These are phyloP conservation scores for Tinea trinotella DNA, from an alignment of 2,888 invertebrate species.

Conservation along the genomic window DNA sequence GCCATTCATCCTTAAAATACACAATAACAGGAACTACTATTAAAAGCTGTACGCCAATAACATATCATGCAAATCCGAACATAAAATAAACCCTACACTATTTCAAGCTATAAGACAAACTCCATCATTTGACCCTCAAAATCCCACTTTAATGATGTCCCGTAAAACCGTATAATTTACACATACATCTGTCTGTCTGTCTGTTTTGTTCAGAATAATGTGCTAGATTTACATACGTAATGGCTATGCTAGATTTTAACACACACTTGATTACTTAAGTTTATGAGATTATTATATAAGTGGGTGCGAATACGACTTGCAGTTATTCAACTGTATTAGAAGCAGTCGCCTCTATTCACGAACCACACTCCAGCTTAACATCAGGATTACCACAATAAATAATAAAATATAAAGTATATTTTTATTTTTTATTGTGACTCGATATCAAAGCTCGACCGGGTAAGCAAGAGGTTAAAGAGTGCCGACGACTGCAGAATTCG, in stretches of 20 bases:
- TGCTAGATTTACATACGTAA: conserved; percentile 54
- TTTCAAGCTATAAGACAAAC: conserved; percentile 16
- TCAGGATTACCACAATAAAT: too few relatives aligned
- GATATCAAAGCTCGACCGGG: too few relatives aligned
- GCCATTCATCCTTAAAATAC: neutral
- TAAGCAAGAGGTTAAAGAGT: too few relatives aligned
- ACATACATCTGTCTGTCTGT: conserved; percentile 61
- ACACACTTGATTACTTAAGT: too few relatives aligned
- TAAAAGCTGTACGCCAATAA: neutral
- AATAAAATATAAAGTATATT: too few relatives aligned
- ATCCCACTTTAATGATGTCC: conserved; percentile 61
- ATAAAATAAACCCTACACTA: conserved; percentile 1
- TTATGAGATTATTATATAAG: too few relatives aligned
- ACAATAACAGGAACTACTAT: neutral
- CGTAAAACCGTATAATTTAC: conserved; percentile 53
- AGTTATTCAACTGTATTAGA: too few relatives aligned
- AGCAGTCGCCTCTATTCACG: too few relatives aligned
- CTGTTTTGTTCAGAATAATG: conserved; percentile 32
- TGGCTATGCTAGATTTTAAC: conserved; percentile 58
- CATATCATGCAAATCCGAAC: conserved; percentile 8
- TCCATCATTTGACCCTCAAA: conserved; percentile 55
- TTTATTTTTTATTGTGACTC: too few relatives aligned
- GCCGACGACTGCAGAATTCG: too few relatives aligned
- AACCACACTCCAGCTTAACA: too few relatives aligned
- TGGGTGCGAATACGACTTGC: too few relatives aligned